A percentile compares a stretch with the other conserved stretches of the same genome.
Evolutionary conservation across 2,113 vertebrate genomes (phyloP).

Genomic region (Motacilla alba): DNA sequence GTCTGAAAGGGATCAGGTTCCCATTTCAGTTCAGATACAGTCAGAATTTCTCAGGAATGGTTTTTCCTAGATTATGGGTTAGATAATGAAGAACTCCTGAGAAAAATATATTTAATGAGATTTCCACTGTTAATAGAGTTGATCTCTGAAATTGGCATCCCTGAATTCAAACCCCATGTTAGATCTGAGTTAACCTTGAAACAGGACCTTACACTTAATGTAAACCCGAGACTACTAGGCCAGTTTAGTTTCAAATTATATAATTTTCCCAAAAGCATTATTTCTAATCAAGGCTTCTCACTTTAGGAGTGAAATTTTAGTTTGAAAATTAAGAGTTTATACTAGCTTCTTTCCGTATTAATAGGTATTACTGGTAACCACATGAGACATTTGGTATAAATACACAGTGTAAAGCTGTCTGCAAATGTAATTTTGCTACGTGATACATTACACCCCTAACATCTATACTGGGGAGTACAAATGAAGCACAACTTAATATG

Average conservation of each 20-base stretch:
- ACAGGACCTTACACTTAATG: neutral
- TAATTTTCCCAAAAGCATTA: conserved; percentile 17
- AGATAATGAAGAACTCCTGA: conserved; percentile 18
- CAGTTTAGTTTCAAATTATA: neutral
- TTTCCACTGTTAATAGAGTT: conserved; percentile 13
- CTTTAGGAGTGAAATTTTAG: neutral
- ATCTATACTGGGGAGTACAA: conserved; percentile 53
- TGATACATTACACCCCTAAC: conserved; percentile 50
- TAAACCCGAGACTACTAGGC: neutral
- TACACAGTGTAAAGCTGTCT: conserved; percentile 41
- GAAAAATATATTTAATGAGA: neutral
- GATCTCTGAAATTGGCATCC: neutral
- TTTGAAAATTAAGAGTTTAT: conserved; percentile 39
- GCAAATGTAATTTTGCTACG: conserved; percentile 65
- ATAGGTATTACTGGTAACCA: conserved; percentile 43
- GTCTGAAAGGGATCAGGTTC: conserved; percentile 34
- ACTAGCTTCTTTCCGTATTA: conserved; percentile 30
- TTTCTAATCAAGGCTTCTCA: neutral
- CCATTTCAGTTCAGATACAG: conserved; percentile 19
- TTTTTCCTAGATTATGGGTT: conserved; percentile 19
- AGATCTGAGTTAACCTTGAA: conserved; percentile 3
- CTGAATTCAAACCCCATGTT: neutral
- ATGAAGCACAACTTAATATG: conserved; percentile 69
- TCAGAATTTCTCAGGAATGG: neutral
- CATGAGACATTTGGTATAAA: conserved; percentile 22